A percentile compares a stretch with the other conserved stretches of the same genome.
Evolutionary conservation across 2,113 vertebrate species (phyloP).

Genomic region (Regulus satrapa): DNA sequence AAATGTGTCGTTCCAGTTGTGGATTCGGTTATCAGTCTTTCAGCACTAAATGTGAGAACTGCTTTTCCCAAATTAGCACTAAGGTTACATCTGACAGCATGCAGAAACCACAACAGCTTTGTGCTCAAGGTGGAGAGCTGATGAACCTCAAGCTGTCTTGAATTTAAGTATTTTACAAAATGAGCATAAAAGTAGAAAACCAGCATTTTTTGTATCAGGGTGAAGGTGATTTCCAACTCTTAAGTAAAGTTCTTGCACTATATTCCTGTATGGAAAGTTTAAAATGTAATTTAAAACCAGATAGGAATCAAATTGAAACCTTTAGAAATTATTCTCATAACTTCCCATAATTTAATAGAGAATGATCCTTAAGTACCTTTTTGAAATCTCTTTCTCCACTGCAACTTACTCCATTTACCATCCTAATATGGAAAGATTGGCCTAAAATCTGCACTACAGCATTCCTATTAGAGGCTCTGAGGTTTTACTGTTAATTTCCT

Average conservation of each 20-base stretch:
- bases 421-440: background rate
- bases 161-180: constrained; percentile 3
- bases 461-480: background rate
- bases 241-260: background rate
- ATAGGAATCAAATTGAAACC: background rate
- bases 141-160: background rate
- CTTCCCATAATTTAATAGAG: background rate
- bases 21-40: constrained; percentile 67
- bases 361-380: background rate
- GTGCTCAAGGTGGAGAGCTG: background rate
- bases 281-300: background rate
- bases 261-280: background rate
- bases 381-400: background rate
- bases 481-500: background rate
- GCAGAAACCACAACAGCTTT: constrained; percentile 50
- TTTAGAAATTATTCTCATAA: background rate
- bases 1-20: constrained; percentile 55
- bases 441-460: background rate
- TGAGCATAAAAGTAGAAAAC: background rate
- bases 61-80: constrained; percentile 69
- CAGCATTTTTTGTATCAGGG: background rate
- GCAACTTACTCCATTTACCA: background rate
- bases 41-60: constrained; percentile 67
- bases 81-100: constrained; percentile 50
- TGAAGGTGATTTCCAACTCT: background rate